phyloP scores from a whole-genome alignment of 2,888 invertebrate genomes.

The Metallyticus violacea region DNA sequence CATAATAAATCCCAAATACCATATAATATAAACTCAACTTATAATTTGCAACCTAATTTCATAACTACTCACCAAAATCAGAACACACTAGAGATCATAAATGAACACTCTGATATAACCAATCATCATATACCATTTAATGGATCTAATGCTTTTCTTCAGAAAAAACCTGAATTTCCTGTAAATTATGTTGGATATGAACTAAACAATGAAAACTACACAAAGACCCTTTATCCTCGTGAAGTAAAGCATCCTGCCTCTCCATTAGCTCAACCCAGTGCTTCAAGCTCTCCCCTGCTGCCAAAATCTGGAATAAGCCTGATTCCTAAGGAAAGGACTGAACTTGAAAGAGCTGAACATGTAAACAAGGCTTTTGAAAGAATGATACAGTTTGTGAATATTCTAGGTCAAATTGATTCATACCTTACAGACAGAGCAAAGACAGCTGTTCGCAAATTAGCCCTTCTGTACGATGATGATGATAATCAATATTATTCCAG shows the following conservation, averaged over 20 bases:
- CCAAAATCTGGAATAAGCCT: background rate
- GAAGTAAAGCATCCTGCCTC: background rate
- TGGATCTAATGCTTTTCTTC: background rate
- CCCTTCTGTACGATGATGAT: background rate
- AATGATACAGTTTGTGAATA: conserved; percentile 51
- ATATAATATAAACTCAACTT: background rate
- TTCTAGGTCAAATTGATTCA: conserved; percentile 52
- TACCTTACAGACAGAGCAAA: conserved; percentile 47
- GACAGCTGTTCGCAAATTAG: background rate
- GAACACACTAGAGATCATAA: background rate
- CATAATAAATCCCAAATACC: background rate
- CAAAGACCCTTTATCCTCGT: background rate
- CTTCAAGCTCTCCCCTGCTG: background rate
- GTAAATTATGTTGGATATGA: background rate
- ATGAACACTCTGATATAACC: background rate
- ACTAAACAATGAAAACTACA: background rate
- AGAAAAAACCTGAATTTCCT: background rate
- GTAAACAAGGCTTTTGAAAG: conserved; percentile 50
- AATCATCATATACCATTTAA: background rate
- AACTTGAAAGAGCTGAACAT: conserved; percentile 36
- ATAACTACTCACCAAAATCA: background rate
- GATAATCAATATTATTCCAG: background rate
- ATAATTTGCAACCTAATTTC: background rate
- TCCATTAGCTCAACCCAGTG: background rate
- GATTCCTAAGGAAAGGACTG: background rate